A percentile compares a stretch with the other conserved stretches of the same genome.
Evolutionary conservation across 2,113 vertebrate species (phyloP).

Genomic region (Rhagologus leucostigma): DNA sequence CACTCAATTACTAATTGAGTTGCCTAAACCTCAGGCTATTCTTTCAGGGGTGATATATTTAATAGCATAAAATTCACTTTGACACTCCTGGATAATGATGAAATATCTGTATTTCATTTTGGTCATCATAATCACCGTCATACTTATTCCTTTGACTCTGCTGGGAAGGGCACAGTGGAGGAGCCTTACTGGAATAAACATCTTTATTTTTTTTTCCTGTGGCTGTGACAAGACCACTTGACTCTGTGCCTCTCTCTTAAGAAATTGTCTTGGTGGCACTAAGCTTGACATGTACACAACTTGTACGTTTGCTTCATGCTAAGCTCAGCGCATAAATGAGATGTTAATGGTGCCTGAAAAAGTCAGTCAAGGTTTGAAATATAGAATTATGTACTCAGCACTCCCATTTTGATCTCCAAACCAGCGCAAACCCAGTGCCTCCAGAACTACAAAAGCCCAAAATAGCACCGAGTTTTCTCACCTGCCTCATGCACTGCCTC

Average conservation of each 20-base stretch:
- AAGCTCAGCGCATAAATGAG: background rate
- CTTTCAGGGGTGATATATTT: background rate
- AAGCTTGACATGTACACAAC: background rate
- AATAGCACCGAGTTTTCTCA: constrained; percentile 5
- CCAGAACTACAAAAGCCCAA: background rate
- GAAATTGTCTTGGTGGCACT: background rate
- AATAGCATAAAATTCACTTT: background rate
- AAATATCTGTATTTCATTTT: background rate
- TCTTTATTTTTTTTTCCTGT: background rate
- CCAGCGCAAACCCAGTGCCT: background rate
- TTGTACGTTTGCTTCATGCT: background rate
- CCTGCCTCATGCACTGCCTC: background rate
- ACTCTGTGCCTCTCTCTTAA: background rate
- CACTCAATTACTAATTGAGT: background rate
- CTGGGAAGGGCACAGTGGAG: background rate
- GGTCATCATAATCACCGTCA: rapidly evolving
- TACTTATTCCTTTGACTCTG: background rate
- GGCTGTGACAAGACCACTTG: background rate
- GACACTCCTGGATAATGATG: background rate
- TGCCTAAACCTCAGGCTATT: background rate
- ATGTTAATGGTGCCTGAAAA: constrained; percentile 28
- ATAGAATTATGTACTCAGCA: background rate
- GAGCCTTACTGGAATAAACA: background rate
- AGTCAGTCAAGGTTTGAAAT: constrained; percentile 9
- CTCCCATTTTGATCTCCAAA: background rate